phyloP scores from a whole-genome alignment of 2,797 vertebrate species.

The Heliangelus exortis region DNA sequence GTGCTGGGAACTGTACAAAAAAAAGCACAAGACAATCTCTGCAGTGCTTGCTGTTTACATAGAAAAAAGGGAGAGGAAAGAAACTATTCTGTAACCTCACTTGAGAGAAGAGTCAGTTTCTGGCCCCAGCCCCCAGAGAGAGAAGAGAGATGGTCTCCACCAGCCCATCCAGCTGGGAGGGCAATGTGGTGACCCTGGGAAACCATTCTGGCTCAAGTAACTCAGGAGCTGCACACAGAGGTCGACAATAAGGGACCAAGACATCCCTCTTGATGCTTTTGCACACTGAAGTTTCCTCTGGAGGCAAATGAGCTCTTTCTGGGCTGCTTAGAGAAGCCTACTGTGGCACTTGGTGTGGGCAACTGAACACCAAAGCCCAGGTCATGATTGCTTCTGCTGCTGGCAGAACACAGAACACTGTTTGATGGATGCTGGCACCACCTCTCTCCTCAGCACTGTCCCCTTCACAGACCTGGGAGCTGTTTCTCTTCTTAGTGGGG shows the following conservation, averaged over 20 bases:
- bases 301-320: neutral
- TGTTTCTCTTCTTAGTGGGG: neutral
- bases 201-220: neutral
- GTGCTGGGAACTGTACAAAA: constrained; percentile 38
- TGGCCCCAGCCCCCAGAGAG: neutral
- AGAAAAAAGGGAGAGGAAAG: neutral
- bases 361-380: neutral
- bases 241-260: neutral
- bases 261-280: neutral
- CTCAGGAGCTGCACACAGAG: accelerated
- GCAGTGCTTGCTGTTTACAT: neutral
- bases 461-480: neutral
- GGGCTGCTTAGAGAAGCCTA: neutral
- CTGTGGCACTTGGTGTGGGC: neutral
- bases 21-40: constrained; percentile 5
- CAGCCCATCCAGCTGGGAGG: neutral
- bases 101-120: neutral
- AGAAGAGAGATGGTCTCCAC: neutral
- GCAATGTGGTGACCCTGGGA: neutral
- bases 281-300: neutral
- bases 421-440: neutral
- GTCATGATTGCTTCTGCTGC: neutral
- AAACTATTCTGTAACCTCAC: constrained; percentile 6
- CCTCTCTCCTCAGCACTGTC: neutral
- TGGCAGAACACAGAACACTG: neutral